Evolutionary conservation across 1,140 invertebrate genomes (phyloP).

Genomic region (Aphaenogaster floridana): DNA sequence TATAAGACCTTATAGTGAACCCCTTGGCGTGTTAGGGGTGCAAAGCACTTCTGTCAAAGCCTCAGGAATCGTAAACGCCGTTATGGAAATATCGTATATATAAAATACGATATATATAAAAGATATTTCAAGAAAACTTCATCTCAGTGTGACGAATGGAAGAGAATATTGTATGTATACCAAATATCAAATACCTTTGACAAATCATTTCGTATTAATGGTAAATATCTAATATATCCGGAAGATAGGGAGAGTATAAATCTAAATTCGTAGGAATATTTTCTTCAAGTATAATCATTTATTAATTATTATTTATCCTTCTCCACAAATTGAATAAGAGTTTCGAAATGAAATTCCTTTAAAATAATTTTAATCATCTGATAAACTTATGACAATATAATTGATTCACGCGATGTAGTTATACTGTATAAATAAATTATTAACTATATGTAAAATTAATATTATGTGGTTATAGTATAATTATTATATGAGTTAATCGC

Average conservation of each 20-base stretch:
- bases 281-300: neutral
- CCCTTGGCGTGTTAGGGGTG: conserved; percentile 36
- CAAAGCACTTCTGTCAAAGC: conserved; percentile 49
- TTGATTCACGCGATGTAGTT: neutral
- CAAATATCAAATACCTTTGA: conserved; percentile 11
- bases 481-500: conserved; percentile 27
- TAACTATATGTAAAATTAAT: conserved; percentile 29
- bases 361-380: neutral
- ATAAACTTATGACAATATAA: neutral
- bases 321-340: neutral
- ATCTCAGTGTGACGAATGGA: conserved; percentile 17
- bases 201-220: conserved; percentile 5
- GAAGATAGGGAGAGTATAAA: neutral
- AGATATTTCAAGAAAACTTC: conserved; percentile 11
- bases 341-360: neutral
- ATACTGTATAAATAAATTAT: conserved; percentile 34
- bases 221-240: neutral
- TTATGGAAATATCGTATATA: conserved; percentile 22
- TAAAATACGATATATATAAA: neutral
- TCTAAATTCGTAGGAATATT: neutral
- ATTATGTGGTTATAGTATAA: conserved; percentile 9
- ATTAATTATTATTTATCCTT: neutral
- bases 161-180: conserved; percentile 3
- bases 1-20: conserved; percentile 41
- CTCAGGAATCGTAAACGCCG: conserved; percentile 71